Evolutionary conservation across 2,797 vertebrate genomes (phyloP), one percentile per base, ranked within the genome.

Genomic region (Enteromius argenteus): DNA sequence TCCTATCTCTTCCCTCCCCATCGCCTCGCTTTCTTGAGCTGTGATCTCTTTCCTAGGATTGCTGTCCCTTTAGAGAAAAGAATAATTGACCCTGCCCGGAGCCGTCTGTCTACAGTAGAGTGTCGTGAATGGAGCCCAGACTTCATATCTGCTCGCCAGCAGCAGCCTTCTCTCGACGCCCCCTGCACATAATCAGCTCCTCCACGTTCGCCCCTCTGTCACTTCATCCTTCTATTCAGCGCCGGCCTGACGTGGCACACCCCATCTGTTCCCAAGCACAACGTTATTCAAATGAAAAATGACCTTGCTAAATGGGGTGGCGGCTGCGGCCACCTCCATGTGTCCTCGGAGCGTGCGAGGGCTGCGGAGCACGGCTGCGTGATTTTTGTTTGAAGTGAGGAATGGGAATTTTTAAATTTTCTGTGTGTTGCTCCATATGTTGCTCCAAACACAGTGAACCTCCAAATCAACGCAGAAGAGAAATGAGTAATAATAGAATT

Each of bases 131-230:
- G 85, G 89, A 86, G 88, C 85, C 84, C 92, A 88, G 91, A 94
- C 92, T 94, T 94, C 91, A 94, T 94, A 91, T 92, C 86, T 81
- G 90, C 86, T 89, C 77, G 84, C 44, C 86, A 80, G 89, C 84
- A 88, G 89, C 87, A 87, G 75, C 37, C 87, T 84, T 82, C 86
- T 89, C 74, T 84, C 83, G 87, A 92, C 91, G 90, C 84, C 79
- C 79, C 84, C 35, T 68, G 76, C 83, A 79, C 88, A 89, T 86
- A 85, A 87, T 86, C 79, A 82, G 81, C 83, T 86, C 75, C 69
- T 74, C 81, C 66, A 76, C 76, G 71, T 80, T 64, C 56, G 21
- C 86, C 84, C 51, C 74, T 74, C 87, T 73, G 30, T 86, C 85
- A 79, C 80, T 84, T 89, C 88, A 84, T 86, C 73, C 77, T 53